Evolutionary conservation across 92 coral and sea anemone species (phyloP), one percentile per base, ranked within the genome.

Genomic region (Siderastrea siderea): DNA sequence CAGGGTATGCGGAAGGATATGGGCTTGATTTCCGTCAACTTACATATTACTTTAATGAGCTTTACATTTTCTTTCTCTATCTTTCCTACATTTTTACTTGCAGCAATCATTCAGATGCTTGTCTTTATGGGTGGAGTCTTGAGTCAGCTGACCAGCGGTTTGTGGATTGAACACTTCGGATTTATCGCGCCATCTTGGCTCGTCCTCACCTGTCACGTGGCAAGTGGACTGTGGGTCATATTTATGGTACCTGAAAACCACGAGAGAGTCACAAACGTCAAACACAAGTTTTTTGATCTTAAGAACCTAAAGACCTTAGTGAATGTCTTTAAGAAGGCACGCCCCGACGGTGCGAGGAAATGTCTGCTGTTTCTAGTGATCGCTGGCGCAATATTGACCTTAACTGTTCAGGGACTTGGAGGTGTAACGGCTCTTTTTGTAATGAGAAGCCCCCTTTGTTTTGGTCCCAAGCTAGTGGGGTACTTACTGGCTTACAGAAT

Each of bases 101-200:
- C 86, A 89, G 95, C 96, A 0, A 73, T 92, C 48, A 75, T 95
- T 48, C 96, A 96, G 86, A 67, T 96, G 46, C 79, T 91, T 14
- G 78, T 94, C 51, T 92, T 93, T 68, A 50, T 92, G 71, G 93
- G 93, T 2, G 99, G 96, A 44, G 93, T 91, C 63, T 51, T 96
- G 49, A 90, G 96, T 5, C 98, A 96, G 81, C 91, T 94, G 12
- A 96, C 99, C 74, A 96, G 99, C 69, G 99, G 99, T 3, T 76
- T 96, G 10, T 96, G 99, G 99, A 88, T 96, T 75, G 81, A 92
- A 2, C 47, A 87, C 47, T 89, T 91, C 58, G 99, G 99, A 61
- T 96, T 91, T 71, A 87, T 86, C 14, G 90, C 91, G 11, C 99
- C 99, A 7, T 76, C 92, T 17, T 95, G 94, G 96, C 91, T 95